phyloP scores from a whole-genome alignment of 1,140 invertebrate genomes.

The Hydropsyche tenuis region DNA sequence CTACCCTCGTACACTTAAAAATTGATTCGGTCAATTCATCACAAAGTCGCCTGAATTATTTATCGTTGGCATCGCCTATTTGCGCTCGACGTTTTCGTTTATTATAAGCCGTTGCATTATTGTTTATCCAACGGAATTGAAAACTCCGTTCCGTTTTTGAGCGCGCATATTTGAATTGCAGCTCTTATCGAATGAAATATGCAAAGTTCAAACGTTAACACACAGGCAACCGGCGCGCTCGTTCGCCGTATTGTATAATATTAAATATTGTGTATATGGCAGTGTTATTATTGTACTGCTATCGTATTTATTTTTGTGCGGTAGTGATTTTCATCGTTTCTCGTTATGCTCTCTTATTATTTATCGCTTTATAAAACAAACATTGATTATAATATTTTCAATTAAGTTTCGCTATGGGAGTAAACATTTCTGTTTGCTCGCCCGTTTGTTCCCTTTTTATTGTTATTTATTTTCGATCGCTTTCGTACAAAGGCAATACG shows the following conservation, averaged over 20 bases:
- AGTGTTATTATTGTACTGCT: no score
- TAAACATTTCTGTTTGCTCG: constrained; percentile 13
- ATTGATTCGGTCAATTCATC: no score
- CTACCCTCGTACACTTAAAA: no score
- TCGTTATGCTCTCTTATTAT: constrained; percentile 20
- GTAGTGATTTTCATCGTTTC: not conserved
- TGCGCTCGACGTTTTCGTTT: no score
- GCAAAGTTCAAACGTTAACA: not conserved
- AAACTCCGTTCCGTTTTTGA: no score
- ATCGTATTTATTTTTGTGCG: no score
- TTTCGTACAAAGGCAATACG: not conserved
- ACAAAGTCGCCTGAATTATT: no score
- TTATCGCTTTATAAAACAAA: constrained; percentile 16
- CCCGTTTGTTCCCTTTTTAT: constrained; percentile 1
- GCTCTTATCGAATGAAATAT: not conserved
- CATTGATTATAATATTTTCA: constrained; percentile 36
- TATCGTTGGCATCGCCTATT: no score
- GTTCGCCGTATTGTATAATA: no score
- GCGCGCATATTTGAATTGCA: not conserved
- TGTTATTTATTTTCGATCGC: not conserved
- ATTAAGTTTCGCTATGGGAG: constrained; percentile 27
- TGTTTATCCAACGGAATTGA: no score
- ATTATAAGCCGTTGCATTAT: no score
- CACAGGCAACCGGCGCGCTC: not conserved
- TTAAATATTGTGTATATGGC: no score